Percentiles rank a stretch among this genome's conserved stretches.
phyloP scores from a whole-genome alignment of 2,113 vertebrate genomes.

The Malurus cyaneus region DNA sequence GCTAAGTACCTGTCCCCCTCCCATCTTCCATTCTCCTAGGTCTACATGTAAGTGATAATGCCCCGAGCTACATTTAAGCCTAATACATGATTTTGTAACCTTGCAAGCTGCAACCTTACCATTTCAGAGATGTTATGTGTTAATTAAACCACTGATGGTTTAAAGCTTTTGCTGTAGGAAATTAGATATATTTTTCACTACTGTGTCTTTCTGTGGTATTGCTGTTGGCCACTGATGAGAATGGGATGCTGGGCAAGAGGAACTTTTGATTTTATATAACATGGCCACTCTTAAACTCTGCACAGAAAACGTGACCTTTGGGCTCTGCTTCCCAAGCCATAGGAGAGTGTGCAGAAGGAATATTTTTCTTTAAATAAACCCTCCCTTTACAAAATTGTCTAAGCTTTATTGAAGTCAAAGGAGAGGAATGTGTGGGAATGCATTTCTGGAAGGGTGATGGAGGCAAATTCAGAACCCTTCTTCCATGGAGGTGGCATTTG shows the following conservation, averaged over 20 bases:
- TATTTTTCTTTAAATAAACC: not conserved
- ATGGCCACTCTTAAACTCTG: not conserved
- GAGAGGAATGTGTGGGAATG: not conserved
- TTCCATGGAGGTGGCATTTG: not conserved
- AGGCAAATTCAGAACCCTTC: not conserved
- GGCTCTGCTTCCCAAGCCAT: not conserved
- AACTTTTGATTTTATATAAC: not conserved
- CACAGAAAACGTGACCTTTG: not conserved
- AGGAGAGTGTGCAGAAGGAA: fast-evolving
- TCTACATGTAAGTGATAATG: not conserved
- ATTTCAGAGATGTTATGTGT: not conserved
- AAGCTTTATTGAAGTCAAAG: not conserved
- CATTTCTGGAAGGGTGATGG: not conserved
- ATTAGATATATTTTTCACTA: not conserved
- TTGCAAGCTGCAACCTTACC: not conserved
- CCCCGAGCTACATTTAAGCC: not conserved
- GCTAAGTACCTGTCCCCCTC: not conserved
- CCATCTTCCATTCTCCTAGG: not conserved
- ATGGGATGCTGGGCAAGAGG: not conserved
- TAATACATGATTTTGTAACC: not conserved
- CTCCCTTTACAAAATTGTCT: not conserved
- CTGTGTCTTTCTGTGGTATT: fast-evolving
- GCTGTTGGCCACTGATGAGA: not conserved
- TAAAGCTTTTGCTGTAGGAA: not conserved
- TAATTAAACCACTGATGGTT: not conserved